Conservation (phyloP, 2,113 vertebrate genomes). For the Corythoichthys intestinalis region DNA sequence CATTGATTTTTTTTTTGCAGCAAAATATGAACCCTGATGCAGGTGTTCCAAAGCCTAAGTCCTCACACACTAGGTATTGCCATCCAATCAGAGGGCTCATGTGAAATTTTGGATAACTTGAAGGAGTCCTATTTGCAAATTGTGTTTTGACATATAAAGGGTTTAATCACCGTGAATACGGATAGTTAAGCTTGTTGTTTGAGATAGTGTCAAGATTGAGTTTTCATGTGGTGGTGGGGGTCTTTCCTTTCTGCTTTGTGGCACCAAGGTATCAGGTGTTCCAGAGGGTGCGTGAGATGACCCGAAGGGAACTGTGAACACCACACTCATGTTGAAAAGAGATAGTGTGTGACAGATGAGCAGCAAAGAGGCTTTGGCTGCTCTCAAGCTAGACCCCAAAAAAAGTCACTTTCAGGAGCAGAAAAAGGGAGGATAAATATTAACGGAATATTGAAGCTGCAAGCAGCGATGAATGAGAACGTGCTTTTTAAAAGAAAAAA, state of each 20-base stretch:
- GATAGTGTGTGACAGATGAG: constrained; percentile 45
- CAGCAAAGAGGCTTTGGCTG: constrained; percentile 11
- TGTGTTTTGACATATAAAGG: not conserved
- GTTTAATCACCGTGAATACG: not conserved
- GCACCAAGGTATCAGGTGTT: constrained; percentile 17
- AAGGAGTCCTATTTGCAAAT: not conserved
- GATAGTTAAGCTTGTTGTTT: not conserved
- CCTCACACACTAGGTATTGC: not conserved
- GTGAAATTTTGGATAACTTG: not conserved
- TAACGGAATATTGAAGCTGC: not conserved
- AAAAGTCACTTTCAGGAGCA: not conserved
- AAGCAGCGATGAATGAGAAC: not conserved
- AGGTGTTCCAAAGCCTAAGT: too few relatives aligned
- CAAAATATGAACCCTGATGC: too few relatives aligned
- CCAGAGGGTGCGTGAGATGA: constrained; percentile 12
- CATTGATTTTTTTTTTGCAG: too few relatives aligned
- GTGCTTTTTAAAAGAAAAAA: too few relatives aligned
- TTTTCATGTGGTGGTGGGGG: not conserved
- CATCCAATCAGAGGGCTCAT: not conserved
- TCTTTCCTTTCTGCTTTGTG: not conserved
- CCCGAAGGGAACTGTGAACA: constrained; percentile 21
- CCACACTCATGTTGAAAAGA: constrained; percentile 21
- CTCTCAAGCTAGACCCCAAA: constrained; percentile 18
- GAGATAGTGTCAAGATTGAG: not conserved
- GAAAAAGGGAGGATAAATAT: not conserved